Percentiles rank a stretch among this genome's conserved stretches.
Evolutionary conservation across 2,113 vertebrate species (phyloP).

Genomic region (Chauna torquata): DNA sequence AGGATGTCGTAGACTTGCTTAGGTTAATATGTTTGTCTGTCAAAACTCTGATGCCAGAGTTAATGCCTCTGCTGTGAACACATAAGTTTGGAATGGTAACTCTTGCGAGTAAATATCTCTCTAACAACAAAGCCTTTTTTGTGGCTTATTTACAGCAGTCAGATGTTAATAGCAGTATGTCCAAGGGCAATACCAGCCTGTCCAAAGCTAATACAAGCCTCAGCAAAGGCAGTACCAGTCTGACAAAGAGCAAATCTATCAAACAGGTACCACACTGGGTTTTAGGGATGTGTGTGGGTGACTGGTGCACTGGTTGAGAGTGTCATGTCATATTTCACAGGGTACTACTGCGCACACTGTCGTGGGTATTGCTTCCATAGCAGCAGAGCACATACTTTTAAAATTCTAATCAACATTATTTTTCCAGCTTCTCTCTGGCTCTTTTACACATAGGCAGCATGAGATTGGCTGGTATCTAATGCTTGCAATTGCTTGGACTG

Average conservation of each 20-base stretch:
- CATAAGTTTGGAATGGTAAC: background rate
- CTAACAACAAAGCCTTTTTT: slow-evolving; percentile 53
- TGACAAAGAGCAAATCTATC: slow-evolving; percentile 78
- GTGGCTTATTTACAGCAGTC: slow-evolving; percentile 75
- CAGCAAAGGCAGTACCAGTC: slow-evolving; percentile 73
- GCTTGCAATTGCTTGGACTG: background rate
- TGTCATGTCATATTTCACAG: background rate
- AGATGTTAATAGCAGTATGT: slow-evolving; percentile 73
- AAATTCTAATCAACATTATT: background rate
- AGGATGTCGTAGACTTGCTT: background rate
- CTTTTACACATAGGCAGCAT: slow-evolving; percentile 11
- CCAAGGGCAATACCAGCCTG: slow-evolving; percentile 51
- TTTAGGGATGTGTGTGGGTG: slow-evolving; percentile 18
- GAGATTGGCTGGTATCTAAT: background rate
- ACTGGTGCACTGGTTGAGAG: slow-evolving; percentile 23
- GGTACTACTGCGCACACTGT: background rate
- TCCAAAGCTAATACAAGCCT: slow-evolving; percentile 75
- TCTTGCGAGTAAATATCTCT: background rate
- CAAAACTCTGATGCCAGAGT: background rate
- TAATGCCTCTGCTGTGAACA: background rate
- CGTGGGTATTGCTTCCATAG: slow-evolving; percentile 29
- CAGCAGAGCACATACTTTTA: slow-evolving; percentile 32
- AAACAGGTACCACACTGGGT: slow-evolving; percentile 71
- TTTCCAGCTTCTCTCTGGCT: slow-evolving; percentile 42
- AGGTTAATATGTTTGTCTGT: rapidly evolving